Percentiles rank a stretch among this genome's conserved stretches.
These are phyloP conservation scores for Cryptocephalus moraei DNA, from an alignment of 2,888 invertebrate genomes.

Conservation along the genomic window DNA sequence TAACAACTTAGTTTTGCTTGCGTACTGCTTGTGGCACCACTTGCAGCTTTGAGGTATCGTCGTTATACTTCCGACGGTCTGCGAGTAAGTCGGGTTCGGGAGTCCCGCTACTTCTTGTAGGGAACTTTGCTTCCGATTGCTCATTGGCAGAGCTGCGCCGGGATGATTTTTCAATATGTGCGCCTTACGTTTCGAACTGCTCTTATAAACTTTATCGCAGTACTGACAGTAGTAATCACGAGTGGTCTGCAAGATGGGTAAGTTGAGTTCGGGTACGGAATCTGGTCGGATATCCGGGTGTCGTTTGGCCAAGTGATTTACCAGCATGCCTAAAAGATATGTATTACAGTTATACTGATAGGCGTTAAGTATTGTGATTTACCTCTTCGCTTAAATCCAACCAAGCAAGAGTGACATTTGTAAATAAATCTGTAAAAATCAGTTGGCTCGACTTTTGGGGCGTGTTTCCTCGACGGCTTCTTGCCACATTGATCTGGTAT, in stretches of 20 bases:
- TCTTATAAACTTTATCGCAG: conserved; percentile 74
- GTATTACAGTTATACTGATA: neutral
- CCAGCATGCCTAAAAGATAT: conserved; percentile 47
- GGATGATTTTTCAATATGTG: conserved; percentile 79
- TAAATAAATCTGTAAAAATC: conserved; percentile 65
- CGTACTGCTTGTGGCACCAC: conserved; percentile 83
- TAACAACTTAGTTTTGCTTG: conserved; percentile 62
- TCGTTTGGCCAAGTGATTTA: conserved; percentile 74
- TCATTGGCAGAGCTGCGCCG: conserved; percentile 55
- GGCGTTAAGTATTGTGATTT: conserved; percentile 3
- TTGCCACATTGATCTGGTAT: conserved; percentile 23
- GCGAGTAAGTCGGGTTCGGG: conserved; percentile 53
- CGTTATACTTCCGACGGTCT: conserved; percentile 62
- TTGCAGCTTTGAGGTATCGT: conserved; percentile 61
- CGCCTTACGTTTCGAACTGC: conserved; percentile 72
- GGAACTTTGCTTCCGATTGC: conserved; percentile 30
- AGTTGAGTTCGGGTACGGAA: conserved; percentile 61
- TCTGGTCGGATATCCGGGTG: conserved; percentile 56
- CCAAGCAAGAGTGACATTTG: conserved; percentile 64
- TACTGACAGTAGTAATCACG: conserved; percentile 76
- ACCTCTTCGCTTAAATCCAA: conserved; percentile 74
- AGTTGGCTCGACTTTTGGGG: conserved; percentile 47
- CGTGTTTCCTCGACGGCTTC: conserved; percentile 39
- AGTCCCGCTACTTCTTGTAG: conserved; percentile 34
- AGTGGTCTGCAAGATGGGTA: conserved; percentile 67